Base-by-base conservation (phyloP, 2,113 vertebrate genomes). In the Pteropus alecto region DNA sequence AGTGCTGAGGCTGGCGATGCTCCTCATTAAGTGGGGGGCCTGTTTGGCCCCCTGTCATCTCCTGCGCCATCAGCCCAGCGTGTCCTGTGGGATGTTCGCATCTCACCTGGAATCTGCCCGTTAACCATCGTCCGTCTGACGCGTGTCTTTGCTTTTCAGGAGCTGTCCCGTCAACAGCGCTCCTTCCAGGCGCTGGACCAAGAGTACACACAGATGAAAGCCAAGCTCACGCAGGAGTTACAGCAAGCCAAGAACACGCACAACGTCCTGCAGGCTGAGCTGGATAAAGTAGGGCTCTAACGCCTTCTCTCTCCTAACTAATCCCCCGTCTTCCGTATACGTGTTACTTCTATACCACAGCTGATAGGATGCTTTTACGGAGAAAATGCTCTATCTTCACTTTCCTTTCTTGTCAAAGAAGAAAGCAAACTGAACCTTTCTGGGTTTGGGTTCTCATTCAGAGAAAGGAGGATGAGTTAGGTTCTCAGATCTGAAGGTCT, bases 181-280 rank as follows among this genome's bases (percentile, higher is more conserved):
- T 98, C 98, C 35, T 98, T 99, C 43, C 98, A 99, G 84, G 96
- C 98, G 9, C 97, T 99, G 97, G 99, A 99, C 73, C 99, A 99
- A 90, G 99, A 99, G 83, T 96, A 97, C 77, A 97, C 98, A 33
- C 99, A 99, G 97, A 97, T 98, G 87, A 99, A 98, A 97, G 98
- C 86, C 92, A 99, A 98, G 95, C 97, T 99, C 33, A 99, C 98
- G 7, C 99, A 99, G 96, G 99, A 99, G 96, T 85, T 99, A 65
- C 99, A 99, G 96, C 99, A 99, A 97, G 98, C 99, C 93, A 99
- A 99, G 98, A 99, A 99, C 71, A 95, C 98, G 1, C 97, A 98
- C 94, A 99, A 96, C 0, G 0, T 98, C 35, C 97, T 99, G 30
- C 99, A 99, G 93, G 98, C 99, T 38, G 99, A 99, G 70, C 98